These are phyloP conservation scores for Dipodomys stephensi DNA, from an alignment of 2,113 vertebrate species.

Conservation along the genomic window DNA sequence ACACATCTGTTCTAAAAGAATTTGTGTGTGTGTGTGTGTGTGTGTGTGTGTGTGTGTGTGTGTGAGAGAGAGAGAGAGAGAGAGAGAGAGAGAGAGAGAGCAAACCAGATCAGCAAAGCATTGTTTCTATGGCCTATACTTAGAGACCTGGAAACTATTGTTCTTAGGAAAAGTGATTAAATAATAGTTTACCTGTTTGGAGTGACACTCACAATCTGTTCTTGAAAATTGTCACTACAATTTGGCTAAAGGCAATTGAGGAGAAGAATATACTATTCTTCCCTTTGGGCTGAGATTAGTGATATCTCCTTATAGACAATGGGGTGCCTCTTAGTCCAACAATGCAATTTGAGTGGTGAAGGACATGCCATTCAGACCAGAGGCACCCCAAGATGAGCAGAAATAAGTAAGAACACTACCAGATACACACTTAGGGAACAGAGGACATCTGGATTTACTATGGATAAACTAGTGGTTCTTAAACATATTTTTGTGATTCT, in stretches of 20 bases:
- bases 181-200: slow-evolving; percentile 75
- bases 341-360: not conserved
- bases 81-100: not conserved
- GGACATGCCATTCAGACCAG: not conserved
- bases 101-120: slow-evolving; percentile 79
- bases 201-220: slow-evolving; percentile 65
- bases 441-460: not conserved
- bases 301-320: not conserved
- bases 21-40: no score
- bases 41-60: no score
- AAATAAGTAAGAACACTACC: not conserved
- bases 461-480: not conserved
- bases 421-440: not conserved
- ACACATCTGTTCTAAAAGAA: slow-evolving; percentile 79
- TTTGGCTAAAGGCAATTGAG: slow-evolving; percentile 11
- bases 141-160: slow-evolving; percentile 70
- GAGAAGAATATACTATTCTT: not conserved
- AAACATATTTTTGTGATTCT: not conserved
- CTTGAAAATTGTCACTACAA: slow-evolving; percentile 63
- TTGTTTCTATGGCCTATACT: slow-evolving; percentile 61
- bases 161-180: slow-evolving; percentile 66
- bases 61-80: no score
- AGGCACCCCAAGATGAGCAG: not conserved
- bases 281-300: not conserved
- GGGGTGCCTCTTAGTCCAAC: not conserved